Evolutionary conservation across 2,888 invertebrate genomes (phyloP).

Genomic region (Ligdia adustata): DNA sequence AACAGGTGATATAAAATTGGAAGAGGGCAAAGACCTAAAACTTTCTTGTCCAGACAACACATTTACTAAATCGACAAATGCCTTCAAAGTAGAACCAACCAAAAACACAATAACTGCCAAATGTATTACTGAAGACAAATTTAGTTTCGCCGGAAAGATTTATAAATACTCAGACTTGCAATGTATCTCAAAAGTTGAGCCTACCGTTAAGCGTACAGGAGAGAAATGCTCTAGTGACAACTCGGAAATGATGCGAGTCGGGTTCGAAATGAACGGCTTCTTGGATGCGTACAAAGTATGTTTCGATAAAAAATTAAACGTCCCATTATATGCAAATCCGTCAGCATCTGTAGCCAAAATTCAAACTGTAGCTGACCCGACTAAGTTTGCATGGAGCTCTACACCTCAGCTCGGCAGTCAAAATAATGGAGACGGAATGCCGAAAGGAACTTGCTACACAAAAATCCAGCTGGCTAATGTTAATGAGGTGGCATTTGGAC

Average conservation of each 20-base stretch:
- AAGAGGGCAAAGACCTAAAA: slow-evolving; percentile 12
- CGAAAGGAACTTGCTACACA: slow-evolving; percentile 13
- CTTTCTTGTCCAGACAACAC: slow-evolving; percentile 21
- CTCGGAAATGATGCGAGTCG: slow-evolving; percentile 20
- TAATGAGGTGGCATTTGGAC: slow-evolving; percentile 12
- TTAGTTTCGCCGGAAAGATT: slow-evolving; percentile 22
- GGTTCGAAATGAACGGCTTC: slow-evolving; percentile 23
- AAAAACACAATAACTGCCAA: slow-evolving; percentile 22
- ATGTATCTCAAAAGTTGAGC: slow-evolving; percentile 20
- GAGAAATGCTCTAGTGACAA: slow-evolving; percentile 12
- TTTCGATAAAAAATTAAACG: slow-evolving; percentile 15
- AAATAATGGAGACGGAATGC: slow-evolving; percentile 1
- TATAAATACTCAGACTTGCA: slow-evolving; percentile 26
- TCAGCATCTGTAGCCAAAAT: not conserved
- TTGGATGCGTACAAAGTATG: slow-evolving; percentile 28
- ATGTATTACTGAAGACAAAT: slow-evolving; percentile 28
- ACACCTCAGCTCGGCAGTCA: not conserved
- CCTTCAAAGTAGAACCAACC: slow-evolving; percentile 20
- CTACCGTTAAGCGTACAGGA: slow-evolving; percentile 7
- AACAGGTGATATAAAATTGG: slow-evolving; percentile 4
- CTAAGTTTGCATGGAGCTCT: slow-evolving; percentile 12
- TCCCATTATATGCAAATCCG: not conserved
- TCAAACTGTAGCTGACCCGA: slow-evolving; percentile 8
- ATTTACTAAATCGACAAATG: slow-evolving; percentile 15
- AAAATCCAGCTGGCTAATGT: slow-evolving; percentile 10